These are phyloP conservation scores for Thumatha senex DNA, from an alignment of 2,888 invertebrate genomes.

Conservation along the genomic window DNA sequence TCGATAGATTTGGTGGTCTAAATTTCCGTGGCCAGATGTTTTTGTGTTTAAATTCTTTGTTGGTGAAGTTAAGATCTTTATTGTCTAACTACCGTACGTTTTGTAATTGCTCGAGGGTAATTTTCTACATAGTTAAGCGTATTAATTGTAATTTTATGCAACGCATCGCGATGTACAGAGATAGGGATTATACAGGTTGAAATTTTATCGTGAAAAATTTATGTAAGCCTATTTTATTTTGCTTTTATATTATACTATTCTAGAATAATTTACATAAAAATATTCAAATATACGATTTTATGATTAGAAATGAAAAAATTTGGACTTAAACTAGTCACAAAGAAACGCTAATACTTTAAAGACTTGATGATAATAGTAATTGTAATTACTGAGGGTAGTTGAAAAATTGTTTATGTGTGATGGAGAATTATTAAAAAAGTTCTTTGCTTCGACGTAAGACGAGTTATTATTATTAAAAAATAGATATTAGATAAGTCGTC, in stretches of 20 bases:
- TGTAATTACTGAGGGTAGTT: neutral
- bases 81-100: conserved; percentile 36
- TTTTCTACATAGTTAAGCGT: conserved; percentile 34
- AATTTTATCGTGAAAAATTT: neutral
- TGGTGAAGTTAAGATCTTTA: conserved; percentile 29
- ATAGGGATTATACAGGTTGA: conserved; percentile 9
- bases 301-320: neutral
- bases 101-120: conserved; percentile 35
- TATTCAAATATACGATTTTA: neutral
- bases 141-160: conserved; percentile 28
- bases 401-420: neutral
- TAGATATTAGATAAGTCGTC: conserved; percentile 14
- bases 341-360: too few relatives aligned
- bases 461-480: neutral
- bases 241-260: neutral
- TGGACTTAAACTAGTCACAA: neutral
- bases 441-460: neutral
- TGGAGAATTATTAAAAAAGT: neutral
- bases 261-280: neutral
- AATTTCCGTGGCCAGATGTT: conserved; percentile 35
- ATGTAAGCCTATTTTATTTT: neutral
- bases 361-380: too few relatives aligned
- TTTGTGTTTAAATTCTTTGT: conserved; percentile 27
- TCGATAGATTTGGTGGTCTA: conserved; percentile 16
- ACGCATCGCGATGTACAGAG: conserved; percentile 17